phyloP scores from a whole-genome alignment of 2,888 invertebrate genomes.

The Brachypterus glaber region DNA sequence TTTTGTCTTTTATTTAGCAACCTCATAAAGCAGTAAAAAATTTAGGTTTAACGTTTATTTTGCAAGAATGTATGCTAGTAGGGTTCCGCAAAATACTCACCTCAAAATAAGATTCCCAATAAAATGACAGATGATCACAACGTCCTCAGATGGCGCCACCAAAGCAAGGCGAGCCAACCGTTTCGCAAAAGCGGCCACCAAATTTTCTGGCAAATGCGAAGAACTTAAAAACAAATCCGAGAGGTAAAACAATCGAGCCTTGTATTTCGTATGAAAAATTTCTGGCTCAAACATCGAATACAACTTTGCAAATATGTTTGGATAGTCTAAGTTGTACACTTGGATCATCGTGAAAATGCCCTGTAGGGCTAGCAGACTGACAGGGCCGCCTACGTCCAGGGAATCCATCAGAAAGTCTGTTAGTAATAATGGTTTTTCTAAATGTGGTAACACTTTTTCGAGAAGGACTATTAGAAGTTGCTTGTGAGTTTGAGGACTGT shows the following conservation, averaged over 20 bases:
- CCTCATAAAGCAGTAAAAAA: neutral
- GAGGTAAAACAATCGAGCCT: constrained; percentile 78
- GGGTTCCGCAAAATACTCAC: constrained; percentile 23
- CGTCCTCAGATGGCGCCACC: constrained; percentile 72
- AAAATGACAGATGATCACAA: constrained; percentile 66
- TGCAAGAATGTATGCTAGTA: constrained; percentile 1
- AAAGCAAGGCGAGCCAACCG: constrained; percentile 75
- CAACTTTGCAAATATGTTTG: constrained; percentile 89
- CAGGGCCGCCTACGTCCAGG: constrained; percentile 75
- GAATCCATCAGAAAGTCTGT: constrained; percentile 90
- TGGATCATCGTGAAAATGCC: constrained; percentile 85
- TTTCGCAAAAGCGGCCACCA: constrained; percentile 92
- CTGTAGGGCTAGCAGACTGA: constrained; percentile 83
- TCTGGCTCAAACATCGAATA: constrained; percentile 89
- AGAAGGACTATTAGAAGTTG: constrained; percentile 71
- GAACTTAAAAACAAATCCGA: constrained; percentile 88
- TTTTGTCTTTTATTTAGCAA: too few relatives aligned
- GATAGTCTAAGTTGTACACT: constrained; percentile 88
- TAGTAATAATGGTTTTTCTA: constrained; percentile 71
- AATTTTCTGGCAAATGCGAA: constrained; percentile 82
- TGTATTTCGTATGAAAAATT: constrained; percentile 84
- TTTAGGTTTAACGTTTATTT: neutral
- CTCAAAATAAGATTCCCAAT: constrained; percentile 71
- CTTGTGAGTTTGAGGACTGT: constrained; percentile 60
- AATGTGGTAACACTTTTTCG: constrained; percentile 70